phyloP scores from a whole-genome alignment of 2,888 invertebrate genomes.

The Lydus trimaculatus region DNA sequence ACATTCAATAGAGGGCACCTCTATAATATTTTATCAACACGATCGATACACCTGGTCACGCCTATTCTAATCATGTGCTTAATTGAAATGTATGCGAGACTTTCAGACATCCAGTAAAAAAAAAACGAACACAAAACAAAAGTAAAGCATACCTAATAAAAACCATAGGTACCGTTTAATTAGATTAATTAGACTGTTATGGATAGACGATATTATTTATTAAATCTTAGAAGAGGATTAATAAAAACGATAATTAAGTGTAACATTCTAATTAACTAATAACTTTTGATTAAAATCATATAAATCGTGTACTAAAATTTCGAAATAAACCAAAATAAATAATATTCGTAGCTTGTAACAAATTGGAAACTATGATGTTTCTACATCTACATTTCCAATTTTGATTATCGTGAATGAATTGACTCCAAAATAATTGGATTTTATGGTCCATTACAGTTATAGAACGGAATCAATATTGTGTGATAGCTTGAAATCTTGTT shows the following conservation, averaged over 20 bases:
- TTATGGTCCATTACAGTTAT: slow-evolving; percentile 10
- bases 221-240: neutral
- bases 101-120: neutral
- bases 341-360: neutral
- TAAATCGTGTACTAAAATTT: neutral
- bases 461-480: neutral
- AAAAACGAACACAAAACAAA: neutral
- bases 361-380: neutral
- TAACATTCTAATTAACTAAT: neutral
- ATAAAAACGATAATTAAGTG: neutral
- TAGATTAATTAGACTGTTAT: neutral
- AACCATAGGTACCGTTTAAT: neutral
- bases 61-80: slow-evolving; percentile 44
- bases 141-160: neutral
- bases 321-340: neutral
- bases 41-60: slow-evolving; percentile 51
- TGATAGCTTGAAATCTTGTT: neutral
- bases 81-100: slow-evolving; percentile 26
- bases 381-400: neutral
- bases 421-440: slow-evolving; percentile 1
- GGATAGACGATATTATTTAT: neutral
- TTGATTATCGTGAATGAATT: neutral
- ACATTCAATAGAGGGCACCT: slow-evolving; percentile 46
- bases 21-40: slow-evolving; percentile 30
- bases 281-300: neutral